Conservation (phyloP, 1,140 invertebrate species). For the Acromyrmex echinatior region DNA sequence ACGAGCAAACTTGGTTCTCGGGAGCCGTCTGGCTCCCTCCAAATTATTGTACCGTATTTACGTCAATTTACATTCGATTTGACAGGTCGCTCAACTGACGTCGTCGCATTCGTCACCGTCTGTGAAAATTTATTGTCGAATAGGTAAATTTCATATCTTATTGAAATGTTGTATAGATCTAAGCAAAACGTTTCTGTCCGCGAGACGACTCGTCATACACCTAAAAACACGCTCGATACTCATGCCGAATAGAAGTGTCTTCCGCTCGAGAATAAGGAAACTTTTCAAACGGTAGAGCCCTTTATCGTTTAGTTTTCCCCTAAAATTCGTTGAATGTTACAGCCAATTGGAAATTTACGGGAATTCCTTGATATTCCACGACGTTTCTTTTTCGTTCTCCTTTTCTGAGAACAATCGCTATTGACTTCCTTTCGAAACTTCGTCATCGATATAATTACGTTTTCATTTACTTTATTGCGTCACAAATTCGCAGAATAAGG, state of each 20-base stretch:
- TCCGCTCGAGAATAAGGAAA: conserved; percentile 68
- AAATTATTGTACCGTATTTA: neutral
- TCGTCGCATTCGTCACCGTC: neutral
- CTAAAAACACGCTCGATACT: conserved; percentile 18
- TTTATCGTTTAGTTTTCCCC: conserved; percentile 7
- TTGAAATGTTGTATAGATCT: neutral
- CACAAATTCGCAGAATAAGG: neutral
- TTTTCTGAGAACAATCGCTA: conserved; percentile 6
- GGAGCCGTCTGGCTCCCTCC: neutral
- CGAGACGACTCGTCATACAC: conserved; percentile 20
- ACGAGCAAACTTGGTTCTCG: neutral
- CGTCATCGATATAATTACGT: conserved; percentile 67
- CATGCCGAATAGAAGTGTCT: conserved; percentile 69
- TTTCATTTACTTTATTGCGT: conserved; percentile 7
- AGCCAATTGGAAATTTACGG: neutral
- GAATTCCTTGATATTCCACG: neutral
- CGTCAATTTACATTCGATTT: conserved; percentile 18
- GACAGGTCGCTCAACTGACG: neutral
- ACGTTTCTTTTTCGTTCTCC: neutral
- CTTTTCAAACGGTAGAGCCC: conserved; percentile 74
- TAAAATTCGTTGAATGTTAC: conserved; percentile 7
- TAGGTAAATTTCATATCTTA: conserved; percentile 65
- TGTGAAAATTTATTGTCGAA: neutral
- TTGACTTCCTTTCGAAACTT: conserved; percentile 36
- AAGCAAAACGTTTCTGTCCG: neutral